Evolutionary conservation across 2,888 invertebrate genomes (phyloP), one percentile per base, ranked within the genome.

Genomic region (Chymomyza procnemis): DNA sequence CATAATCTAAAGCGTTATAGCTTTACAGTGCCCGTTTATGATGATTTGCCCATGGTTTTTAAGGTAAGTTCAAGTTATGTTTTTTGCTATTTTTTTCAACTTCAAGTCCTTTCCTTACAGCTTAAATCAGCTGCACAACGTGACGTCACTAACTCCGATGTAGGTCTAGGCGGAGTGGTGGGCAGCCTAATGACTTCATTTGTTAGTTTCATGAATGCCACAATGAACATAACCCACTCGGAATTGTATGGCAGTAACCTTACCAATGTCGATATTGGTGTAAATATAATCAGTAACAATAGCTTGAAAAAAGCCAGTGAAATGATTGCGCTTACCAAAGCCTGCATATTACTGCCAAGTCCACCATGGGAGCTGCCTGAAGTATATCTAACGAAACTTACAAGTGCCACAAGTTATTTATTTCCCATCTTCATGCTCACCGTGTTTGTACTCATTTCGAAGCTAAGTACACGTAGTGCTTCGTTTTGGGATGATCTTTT

Each of bases 111-210:
- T 16, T 18, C 6, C 4, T 55, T 48, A 0, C 67, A 73, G 72
- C 30, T 46, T 34, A 62, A 73, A n/a, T 73, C 73, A 0, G 8
- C 69, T 4, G 55, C 57, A 0, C 71, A 61, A 14, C 19, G 18
- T 4, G 16, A 60, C 30, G n/a, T 66, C 16, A 63, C 48, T 8
- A 41, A 19, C 4, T 60, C 34, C 0, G 41, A 63, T 3, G 0
- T 61, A 1, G 62, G 56, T 4, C 2, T 73, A 4, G 57, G 58
- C 4, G 72, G 72, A 0, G 4, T 14, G 0, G 1, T 57, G 4
- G 72, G 73, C 0, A 18, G n/a, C 0, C 3, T 73, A 4, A n/a
- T 69, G 4, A 9, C 41, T 5, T 56, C 69, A 12, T 60, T 69
- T 14, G 16, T 59, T 9, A 19, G 18, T 0, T 8, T 41, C 22